phyloP scores from a whole-genome alignment of 30 jellyfish, hydroid and myxozoan species.

The Haliclystus octoradiatus region DNA sequence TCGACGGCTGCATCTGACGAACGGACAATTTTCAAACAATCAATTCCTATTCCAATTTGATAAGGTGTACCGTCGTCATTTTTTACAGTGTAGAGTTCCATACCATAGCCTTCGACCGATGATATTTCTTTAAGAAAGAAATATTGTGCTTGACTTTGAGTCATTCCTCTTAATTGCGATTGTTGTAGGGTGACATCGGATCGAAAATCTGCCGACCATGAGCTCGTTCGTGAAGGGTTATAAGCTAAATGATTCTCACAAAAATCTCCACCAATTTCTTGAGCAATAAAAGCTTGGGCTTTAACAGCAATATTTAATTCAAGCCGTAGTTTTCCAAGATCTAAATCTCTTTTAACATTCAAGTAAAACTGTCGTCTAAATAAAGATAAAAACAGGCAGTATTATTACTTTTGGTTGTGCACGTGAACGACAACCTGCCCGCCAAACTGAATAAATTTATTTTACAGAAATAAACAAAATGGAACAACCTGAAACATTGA shows the following conservation, averaged over 20 bases:
- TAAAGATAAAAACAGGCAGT: background rate
- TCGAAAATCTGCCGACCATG: conserved; percentile 81
- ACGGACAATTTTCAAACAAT: conserved; percentile 54
- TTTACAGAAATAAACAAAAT: background rate
- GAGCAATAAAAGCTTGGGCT: conserved; percentile 71
- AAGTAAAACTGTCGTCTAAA: conserved; percentile 86
- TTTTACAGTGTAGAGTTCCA: conserved; percentile 61
- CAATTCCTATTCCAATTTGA: conserved; percentile 82
- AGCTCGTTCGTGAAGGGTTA: conserved; percentile 60
- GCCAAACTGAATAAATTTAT: background rate
- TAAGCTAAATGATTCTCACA: conserved; percentile 89
- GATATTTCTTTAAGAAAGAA: conserved; percentile 51
- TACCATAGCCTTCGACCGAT: conserved; percentile 68
- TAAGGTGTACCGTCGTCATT: conserved; percentile 55
- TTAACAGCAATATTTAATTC: conserved; percentile 24
- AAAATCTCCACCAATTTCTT: conserved; percentile 78
- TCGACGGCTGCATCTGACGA: conserved; percentile 52
- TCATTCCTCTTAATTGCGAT: conserved; percentile 69
- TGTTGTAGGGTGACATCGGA: conserved; percentile 72
- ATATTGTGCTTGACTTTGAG: conserved; percentile 65
- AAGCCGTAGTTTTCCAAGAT: conserved; percentile 48
- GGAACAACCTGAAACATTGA: background rate
- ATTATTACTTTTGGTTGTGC: background rate
- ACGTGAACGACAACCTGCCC: background rate
- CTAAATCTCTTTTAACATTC: conserved; percentile 63